Percentiles rank a stretch among this genome's conserved stretches.
Conservation (phyloP, 2,888 invertebrate genomes). For the Nomada fucata region DNA sequence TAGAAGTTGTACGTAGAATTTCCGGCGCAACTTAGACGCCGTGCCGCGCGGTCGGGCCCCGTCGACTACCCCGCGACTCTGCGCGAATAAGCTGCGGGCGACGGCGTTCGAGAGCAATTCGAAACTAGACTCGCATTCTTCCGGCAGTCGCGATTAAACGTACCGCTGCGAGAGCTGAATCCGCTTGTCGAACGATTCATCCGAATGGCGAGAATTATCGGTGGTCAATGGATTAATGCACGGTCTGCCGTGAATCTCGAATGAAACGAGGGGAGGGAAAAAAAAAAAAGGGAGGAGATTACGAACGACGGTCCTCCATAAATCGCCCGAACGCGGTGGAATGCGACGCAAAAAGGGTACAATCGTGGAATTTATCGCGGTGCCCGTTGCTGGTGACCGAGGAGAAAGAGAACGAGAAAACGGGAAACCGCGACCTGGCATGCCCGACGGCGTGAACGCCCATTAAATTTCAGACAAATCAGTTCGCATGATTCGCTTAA, state of each 20-base stretch:
- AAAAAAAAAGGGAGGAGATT: conserved; percentile 5
- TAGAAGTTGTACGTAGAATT: conserved; percentile 58
- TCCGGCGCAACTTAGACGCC: conserved; percentile 44
- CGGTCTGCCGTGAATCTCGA: conserved; percentile 17
- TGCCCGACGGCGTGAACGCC: conserved; percentile 61
- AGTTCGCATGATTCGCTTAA: conserved; percentile 75
- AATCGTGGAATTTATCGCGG: conserved; percentile 56
- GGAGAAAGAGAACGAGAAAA: conserved; percentile 23
- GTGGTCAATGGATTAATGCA: conserved; percentile 37
- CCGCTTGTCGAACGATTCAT: conserved; percentile 12
- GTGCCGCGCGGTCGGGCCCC: conserved; percentile 12
- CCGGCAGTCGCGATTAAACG: background rate
- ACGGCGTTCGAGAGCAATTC: background rate
- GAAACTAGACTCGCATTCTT: background rate
- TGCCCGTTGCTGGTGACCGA: conserved; percentile 18
- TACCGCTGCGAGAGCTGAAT: background rate
- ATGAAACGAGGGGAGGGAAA: background rate
- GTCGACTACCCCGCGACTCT: background rate
- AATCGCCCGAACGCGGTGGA: conserved; percentile 31
- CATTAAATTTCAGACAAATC: conserved; percentile 74
- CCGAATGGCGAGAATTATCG: background rate
- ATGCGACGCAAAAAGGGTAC: conserved; percentile 44
- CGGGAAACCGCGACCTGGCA: conserved; percentile 46
- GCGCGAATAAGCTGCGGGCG: conserved; percentile 20
- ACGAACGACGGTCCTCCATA: conserved; percentile 39